A percentile compares a stretch with the other conserved stretches of the same genome.
These are phyloP conservation scores for Pseudopipra pipra DNA, from an alignment of 2,113 vertebrate species.

Conservation along the genomic window DNA sequence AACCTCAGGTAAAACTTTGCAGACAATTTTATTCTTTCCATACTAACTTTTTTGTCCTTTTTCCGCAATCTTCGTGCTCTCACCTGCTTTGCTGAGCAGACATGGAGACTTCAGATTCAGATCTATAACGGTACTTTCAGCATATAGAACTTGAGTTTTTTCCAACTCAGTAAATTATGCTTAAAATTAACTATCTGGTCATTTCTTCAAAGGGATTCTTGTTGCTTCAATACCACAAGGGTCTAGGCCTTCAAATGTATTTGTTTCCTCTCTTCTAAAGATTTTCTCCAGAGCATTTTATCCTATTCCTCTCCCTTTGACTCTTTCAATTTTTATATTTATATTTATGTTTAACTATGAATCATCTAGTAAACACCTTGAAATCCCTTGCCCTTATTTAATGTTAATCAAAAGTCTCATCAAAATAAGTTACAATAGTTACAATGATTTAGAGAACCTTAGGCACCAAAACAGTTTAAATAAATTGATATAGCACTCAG, in stretches of 20 bases:
- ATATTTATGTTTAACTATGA: background rate
- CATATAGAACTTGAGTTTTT: background rate
- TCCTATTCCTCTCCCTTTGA: background rate
- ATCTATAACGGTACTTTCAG: background rate
- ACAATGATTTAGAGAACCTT: background rate
- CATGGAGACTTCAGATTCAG: background rate
- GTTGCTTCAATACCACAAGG: background rate
- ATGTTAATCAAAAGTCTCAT: background rate
- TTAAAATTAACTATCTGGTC: background rate
- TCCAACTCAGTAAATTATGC: background rate
- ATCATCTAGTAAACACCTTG: background rate
- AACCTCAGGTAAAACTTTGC: background rate
- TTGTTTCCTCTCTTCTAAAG: background rate
- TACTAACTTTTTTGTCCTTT: background rate
- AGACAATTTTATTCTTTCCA: background rate
- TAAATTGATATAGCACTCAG: slow-evolving; percentile 1
- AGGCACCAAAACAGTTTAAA: background rate
- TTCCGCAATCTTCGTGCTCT: background rate
- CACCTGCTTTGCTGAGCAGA: background rate
- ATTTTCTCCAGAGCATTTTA: background rate
- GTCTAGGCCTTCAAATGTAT: background rate
- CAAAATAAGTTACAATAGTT: background rate
- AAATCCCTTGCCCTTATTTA: background rate
- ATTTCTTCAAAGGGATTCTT: background rate
- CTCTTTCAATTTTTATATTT: background rate